Evolutionary conservation across 2,113 vertebrate genomes (phyloP), one percentile per base, ranked within the genome.

Genomic region (Amphilophus citrinellus): DNA sequence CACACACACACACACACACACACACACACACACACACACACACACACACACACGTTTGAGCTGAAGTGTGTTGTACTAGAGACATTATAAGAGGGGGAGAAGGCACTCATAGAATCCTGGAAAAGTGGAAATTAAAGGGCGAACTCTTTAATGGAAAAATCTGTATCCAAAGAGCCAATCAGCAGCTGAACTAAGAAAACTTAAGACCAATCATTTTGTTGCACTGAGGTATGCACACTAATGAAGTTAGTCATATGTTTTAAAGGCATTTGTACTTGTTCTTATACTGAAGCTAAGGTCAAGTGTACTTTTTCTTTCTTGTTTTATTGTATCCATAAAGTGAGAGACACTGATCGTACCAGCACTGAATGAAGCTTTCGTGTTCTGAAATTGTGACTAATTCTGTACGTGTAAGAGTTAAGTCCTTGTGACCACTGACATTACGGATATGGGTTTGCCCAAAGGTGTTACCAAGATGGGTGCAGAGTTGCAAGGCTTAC

Each of bases 391-490:
- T 50, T 50, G 42, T 30, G 15, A 24, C 42, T 66, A 44, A 66
- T 44, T 66, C n/a, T 66, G 37, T 44, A 24, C n/a, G 24, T 24
- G 13, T 66, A 47, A 68, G 65, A 68, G 15, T 53, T 56, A 56
- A 7, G 22, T 6, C 8, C 65, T 15, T 27, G 14, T 68, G 22
- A 71, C 1, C 65, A 71, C 65, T 30, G 15, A 7, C 42, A 30
- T 11, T 71, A 50, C 15, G 50, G 15, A 71, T 30, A 71, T 47
- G 17, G 65, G 37, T 65, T 47, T 63, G 20, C 20, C 42, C 10
- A 22, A 14, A 65, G 62, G 22, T 47, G 65, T 68, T 68, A 68
- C 47, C 65, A 68, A 68, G 22, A 68, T 68, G 42, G 65, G 47
- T 68, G 42, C 22, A 30, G 65, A 50, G 42, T 68, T 47, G 42